phyloP scores from a whole-genome alignment of 2,888 invertebrate species.

The Muscina levida region DNA sequence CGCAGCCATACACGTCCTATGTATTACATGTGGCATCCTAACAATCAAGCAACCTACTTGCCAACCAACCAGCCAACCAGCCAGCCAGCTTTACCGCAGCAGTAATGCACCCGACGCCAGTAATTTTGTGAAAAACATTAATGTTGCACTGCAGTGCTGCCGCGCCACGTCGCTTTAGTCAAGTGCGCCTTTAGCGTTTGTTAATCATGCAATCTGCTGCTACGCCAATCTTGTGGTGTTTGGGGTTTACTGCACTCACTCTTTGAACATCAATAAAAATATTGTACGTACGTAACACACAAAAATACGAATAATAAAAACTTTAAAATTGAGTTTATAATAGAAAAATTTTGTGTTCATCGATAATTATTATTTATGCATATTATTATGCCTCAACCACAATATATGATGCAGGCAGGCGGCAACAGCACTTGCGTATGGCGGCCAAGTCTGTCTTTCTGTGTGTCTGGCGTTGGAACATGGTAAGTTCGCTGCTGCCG shows the following conservation, averaged over 20 bases:
- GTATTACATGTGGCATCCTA: neutral
- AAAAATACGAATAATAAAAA: neutral
- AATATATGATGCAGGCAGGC: neutral
- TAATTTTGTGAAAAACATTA: neutral
- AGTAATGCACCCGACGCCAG: slow-evolving; percentile 2
- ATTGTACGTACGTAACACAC: neutral
- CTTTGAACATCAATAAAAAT: neutral
- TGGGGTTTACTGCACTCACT: neutral
- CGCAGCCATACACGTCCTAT: no score
- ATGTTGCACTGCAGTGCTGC: neutral
- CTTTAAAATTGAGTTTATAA: slow-evolving; percentile 23
- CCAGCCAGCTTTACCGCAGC: neutral
- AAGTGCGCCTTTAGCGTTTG: no score
- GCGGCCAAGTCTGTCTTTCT: neutral
- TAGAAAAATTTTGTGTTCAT: slow-evolving; percentile 17
- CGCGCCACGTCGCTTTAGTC: no score
- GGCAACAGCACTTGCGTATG: neutral
- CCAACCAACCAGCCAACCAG: neutral
- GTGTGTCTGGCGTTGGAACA: neutral
- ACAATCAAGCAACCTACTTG: slow-evolving; percentile 11
- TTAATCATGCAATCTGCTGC: slow-evolving; percentile 27
- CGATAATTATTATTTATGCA: slow-evolving; percentile 35
- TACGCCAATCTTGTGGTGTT: slow-evolving; percentile 27
- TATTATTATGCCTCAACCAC: slow-evolving; percentile 26
- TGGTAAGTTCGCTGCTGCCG: neutral